Evolutionary conservation across 2,113 vertebrate genomes (phyloP), one percentile per base, ranked within the genome.

Genomic region (Ctenodactylus gundi): DNA sequence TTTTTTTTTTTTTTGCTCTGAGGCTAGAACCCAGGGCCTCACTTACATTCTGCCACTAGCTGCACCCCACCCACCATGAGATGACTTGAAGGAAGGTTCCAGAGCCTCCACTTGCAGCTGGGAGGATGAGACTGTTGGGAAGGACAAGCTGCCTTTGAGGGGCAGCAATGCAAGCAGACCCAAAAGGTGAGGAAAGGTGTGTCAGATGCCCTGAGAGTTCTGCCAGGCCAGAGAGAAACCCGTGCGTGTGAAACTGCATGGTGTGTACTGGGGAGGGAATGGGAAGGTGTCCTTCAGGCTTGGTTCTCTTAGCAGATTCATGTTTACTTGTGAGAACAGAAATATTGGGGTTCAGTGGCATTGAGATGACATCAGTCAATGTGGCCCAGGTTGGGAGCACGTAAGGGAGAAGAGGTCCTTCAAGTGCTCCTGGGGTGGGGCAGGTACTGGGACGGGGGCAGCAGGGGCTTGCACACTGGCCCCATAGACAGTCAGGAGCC

Each of bases 171-270:
- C 4, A 2, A 27, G 49, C 68, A 62, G 49, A 18, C 27, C 6
- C 0, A 6, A 31, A 31, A 23, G 53, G 29, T 1, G 4, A 44
- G 62, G 21, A 53, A 1, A 36, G 31, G n/a, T 6, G 21, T 0
- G 0, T 14, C 14, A 15, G 34, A 55, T 20, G 64, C 17, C 6
- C 25, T 2, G 3, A 7, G 14, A 68, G 20, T n/a, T 25, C 46
- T n/a, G 39, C 64, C 46, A 6, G 77, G 58, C 57, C 84, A 25
- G 46, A 18, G 65, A 53, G 65, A 77, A 27, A 58, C 4, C 4
- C 0, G 7, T 20, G 0, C n/a, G 11, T 67, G 41, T 62, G 70
- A 73, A 70, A 36, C 6, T 34, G 53, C 20, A 60, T 31, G 18
- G 4, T 34, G 5, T 3, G 44, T 39, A 7, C 2, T 51, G 49